phyloP scores from a whole-genome alignment of 1,140 invertebrate species.

The Cherax quadricarinatus region DNA sequence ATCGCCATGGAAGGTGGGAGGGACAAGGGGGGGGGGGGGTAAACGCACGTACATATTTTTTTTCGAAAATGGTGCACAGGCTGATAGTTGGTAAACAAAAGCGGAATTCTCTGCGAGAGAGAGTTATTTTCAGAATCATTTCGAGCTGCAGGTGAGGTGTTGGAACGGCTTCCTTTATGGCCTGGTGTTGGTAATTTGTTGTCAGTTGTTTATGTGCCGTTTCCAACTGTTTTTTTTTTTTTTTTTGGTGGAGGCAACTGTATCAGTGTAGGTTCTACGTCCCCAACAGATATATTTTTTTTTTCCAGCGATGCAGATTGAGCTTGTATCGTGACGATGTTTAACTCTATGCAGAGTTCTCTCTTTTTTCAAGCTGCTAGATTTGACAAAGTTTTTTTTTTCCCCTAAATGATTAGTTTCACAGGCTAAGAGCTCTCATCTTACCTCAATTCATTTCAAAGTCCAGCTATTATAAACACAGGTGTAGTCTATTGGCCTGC shows the following conservation, averaged over 20 bases:
- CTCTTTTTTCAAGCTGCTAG: no score
- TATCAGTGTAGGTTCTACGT: not conserved
- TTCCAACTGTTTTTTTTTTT: conserved; percentile 16
- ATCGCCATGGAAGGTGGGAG: not conserved
- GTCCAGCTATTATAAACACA: no score
- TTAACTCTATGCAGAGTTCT: no score
- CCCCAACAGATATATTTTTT: no score
- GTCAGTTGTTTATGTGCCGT: conserved; percentile 2
- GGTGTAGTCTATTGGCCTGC: no score
- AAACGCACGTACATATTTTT: not conserved
- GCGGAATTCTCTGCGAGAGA: not conserved
- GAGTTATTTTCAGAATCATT: conserved; percentile 36
- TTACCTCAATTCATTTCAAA: no score
- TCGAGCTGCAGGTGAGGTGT: conserved; percentile 23
- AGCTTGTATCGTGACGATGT: no score
- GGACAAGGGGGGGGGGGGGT: not conserved
- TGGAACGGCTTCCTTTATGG: conserved; percentile 11
- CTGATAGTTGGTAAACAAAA: conserved; percentile 27
- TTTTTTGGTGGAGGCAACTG: not conserved
- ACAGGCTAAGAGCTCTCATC: no score
- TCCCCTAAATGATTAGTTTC: no score
- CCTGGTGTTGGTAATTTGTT: conserved; percentile 19
- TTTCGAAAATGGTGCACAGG: not conserved
- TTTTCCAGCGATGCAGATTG: no score
- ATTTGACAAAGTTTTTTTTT: no score